Evolutionary conservation across 2,113 vertebrate genomes (phyloP).

Genomic region (Podocnemis expansa): DNA sequence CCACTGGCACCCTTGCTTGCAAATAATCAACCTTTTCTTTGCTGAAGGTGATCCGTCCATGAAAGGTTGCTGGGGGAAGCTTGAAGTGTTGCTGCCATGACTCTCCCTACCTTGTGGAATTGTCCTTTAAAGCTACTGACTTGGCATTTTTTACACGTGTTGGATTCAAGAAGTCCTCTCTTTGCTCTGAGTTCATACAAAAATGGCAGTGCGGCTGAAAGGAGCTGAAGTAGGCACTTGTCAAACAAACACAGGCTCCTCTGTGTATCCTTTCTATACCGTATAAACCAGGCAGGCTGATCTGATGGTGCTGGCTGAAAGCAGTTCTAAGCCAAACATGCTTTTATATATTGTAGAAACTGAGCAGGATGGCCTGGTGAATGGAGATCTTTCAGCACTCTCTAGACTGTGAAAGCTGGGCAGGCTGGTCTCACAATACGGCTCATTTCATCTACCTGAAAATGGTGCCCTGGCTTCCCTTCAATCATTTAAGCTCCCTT

Average conservation of each 20-base stretch:
- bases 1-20: not conserved
- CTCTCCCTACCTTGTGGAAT: not conserved
- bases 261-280: not conserved
- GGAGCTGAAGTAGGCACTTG: constrained; percentile 1
- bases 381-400: constrained; percentile 13
- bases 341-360: not conserved
- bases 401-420: constrained; percentile 12
- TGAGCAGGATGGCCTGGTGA: not conserved
- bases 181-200: fast-evolving
- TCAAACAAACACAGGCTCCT: not conserved
- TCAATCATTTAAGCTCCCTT: constrained; percentile 71
- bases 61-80: not conserved
- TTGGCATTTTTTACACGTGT: not conserved
- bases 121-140: fast-evolving
- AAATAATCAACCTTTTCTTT: not conserved
- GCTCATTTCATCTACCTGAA: constrained; percentile 64
- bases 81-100: not conserved
- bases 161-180: fast-evolving
- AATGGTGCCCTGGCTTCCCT: constrained; percentile 63
- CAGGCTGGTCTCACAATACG: not conserved
- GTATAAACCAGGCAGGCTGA: not conserved
- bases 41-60: not conserved
- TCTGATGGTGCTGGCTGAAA: not conserved
- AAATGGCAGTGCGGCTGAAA: fast-evolving
- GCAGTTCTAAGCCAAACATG: not conserved